Evolutionary conservation across 2,888 invertebrate species (phyloP), one percentile per base, ranked within the genome.

Genomic region (Laothoe populi): DNA sequence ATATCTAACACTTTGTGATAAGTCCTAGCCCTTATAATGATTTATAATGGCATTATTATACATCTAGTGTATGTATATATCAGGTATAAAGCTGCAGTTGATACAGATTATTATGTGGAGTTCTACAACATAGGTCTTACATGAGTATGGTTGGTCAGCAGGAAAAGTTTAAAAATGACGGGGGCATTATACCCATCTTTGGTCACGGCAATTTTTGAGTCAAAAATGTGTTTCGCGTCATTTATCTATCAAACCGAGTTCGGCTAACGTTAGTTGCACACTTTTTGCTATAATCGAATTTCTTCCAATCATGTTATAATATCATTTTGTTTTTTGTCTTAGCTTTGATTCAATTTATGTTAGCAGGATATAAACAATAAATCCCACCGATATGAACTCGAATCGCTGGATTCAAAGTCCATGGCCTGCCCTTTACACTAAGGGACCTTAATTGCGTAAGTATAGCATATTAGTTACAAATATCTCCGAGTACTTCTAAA

Each of bases 351-450:
- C 38, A 2, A 38, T 38, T 38, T 10, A 10, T 3, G 10, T 38
- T 38, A 0, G 0, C 31, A 38, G 38, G 0, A 3, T 38, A 38
- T 38, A 0, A 10, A 38, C 38, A 38, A 38, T 11, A 38, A 38
- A 10, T 91, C 90, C 90, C 90, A 89, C 90, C 90, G 90, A 91
- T 91, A 90, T 91, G 90, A 91, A 91, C 90, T 91, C 90, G 90
- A 90, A 91, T 91, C 90, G 90, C 90, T 91, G 90, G 90, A 91
- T 91, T 92, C 92, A 93, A 93, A 93, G 93, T 93, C 93, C 93
- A 93, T 93, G 93, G 93, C 93, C 93, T 93, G 92, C 93, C 93
- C 93, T 93, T 93, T 93, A 93, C 93, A 93, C 93, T 93, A 93
- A 93, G 93, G 93, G 92, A 93, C 93, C 93, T 74, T 64, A n/a